Conservation (phyloP, 2,797 vertebrate species). For the Adelosebastes latens region DNA sequence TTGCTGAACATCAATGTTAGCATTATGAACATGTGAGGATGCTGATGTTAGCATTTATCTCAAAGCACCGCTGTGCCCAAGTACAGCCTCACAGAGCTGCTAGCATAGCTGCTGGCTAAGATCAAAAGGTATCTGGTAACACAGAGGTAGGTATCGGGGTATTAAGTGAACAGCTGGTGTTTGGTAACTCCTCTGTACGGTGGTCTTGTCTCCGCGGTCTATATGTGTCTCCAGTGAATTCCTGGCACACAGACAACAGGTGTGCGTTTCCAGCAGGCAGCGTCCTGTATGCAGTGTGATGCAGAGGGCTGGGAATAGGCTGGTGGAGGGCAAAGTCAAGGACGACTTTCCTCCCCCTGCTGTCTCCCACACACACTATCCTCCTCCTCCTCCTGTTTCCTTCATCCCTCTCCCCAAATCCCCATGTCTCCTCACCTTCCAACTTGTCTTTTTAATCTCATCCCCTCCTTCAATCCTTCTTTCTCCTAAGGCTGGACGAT, state of each 20-base stretch:
- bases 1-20: no score
- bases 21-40: not conserved
- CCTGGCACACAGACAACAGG: constrained; percentile 57
- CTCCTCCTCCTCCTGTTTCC: not conserved
- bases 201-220: constrained; percentile 12
- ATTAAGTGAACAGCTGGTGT: constrained; percentile 12
- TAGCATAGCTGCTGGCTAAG: not conserved
- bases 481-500: not conserved
- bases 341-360: not conserved
- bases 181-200: not conserved
- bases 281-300: constrained; percentile 8
- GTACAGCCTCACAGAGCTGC: not conserved
- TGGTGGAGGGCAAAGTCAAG: constrained; percentile 46
- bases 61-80: not conserved
- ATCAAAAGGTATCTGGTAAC: not conserved
- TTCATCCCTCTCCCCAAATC: constrained; percentile 8
- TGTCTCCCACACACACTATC: not conserved
- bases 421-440: not conserved
- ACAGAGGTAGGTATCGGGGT: not conserved
- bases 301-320: constrained; percentile 20
- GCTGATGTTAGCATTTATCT: not conserved
- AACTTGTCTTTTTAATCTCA: not conserved
- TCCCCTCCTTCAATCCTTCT: not conserved
- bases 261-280: constrained; percentile 32
- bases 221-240: constrained; percentile 26